Conservation (phyloP, 1,140 invertebrate species). For the Drosophila parabipectinata region DNA sequence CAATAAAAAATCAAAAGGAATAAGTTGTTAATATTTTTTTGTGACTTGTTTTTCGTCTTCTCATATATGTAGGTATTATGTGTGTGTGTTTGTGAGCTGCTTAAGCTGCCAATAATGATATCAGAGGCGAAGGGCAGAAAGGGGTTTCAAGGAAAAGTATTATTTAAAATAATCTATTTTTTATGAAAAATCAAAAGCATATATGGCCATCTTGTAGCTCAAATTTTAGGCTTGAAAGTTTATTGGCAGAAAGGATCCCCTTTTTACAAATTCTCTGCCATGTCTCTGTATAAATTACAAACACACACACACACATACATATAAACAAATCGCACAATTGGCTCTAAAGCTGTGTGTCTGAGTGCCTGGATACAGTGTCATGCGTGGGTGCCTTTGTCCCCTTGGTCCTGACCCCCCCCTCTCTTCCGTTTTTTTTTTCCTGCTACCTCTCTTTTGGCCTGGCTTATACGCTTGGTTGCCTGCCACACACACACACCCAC, state of each 20-base stretch:
- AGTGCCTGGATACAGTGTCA: slow-evolving; percentile 73
- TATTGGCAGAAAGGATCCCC: neutral
- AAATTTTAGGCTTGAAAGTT: neutral
- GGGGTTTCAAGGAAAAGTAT: no score
- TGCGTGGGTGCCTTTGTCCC: slow-evolving; percentile 20
- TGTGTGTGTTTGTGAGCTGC: slow-evolving; percentile 14
- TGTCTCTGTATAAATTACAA: slow-evolving; percentile 10
- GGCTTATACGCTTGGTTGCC: slow-evolving; percentile 73
- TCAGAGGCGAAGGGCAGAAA: neutral
- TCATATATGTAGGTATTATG: slow-evolving; percentile 7
- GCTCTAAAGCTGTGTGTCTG: slow-evolving; percentile 68
- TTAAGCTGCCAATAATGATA: slow-evolving; percentile 70
- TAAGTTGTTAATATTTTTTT: slow-evolving; percentile 72
- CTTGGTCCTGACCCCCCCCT: neutral
- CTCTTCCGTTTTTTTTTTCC: slow-evolving; percentile 9
- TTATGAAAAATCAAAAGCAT: neutral
- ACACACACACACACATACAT: slow-evolving; percentile 25
- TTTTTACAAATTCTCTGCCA: neutral
- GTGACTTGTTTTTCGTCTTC: slow-evolving; percentile 61
- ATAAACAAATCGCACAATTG: slow-evolving; percentile 47
- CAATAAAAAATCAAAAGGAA: slow-evolving; percentile 75
- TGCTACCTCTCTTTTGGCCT: slow-evolving; percentile 6
- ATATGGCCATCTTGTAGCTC: neutral
- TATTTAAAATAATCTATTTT: no score
- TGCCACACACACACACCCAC: slow-evolving; percentile 23